Evolutionary conservation across 2,888 invertebrate species (phyloP), one percentile per base, ranked within the genome.

Genomic region (Thymelicus acteon): DNA sequence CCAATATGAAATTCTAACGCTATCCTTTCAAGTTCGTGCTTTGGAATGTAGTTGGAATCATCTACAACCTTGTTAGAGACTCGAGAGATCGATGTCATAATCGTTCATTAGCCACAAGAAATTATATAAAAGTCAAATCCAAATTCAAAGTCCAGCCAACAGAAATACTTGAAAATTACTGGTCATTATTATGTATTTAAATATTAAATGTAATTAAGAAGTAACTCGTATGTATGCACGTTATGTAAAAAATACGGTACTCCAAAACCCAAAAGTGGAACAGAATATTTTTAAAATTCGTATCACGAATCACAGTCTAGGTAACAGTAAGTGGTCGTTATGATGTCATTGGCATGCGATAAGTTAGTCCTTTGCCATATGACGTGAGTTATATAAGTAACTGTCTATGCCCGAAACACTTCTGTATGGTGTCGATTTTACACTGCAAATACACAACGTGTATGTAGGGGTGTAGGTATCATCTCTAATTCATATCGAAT

Each of bases 331-430:
- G 88, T 81, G 82, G 83, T 82, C 82, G 87, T 83, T 86, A 84
- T 91, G 91, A 91, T 91, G 91, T 92, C 91, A 92, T 89, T 87
- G 88, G 87, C 86, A 88, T 89, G 86, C 85, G 86, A 84, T 86
- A 87, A 85, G 80, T 82, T 24, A 82, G 82, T 85, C 85, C 85
- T 87, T 85, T 84, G 86, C 82, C 82, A 76, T 79, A 78, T 79
- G 77, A 79, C 79, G 79, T 77, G 74, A 73, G 78, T 86, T 85
- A 84, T 84, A 79, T 84, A 85, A 87, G 80, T 81, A 78, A 76
- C 77, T 77, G 77, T 77, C 57, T 63, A 15, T 48, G 37, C 7
- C 19, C 52, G 44, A 58, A 62, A 64, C 49, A 64, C 40, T 49
- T 31, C 15, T 12, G n/a, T 58, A 24, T 24, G 24, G 5, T 4